Evolutionary conservation across 2,888 invertebrate species (phyloP), one percentile per base, ranked within the genome.

Genomic region (Platycheirus albimanus): DNA sequence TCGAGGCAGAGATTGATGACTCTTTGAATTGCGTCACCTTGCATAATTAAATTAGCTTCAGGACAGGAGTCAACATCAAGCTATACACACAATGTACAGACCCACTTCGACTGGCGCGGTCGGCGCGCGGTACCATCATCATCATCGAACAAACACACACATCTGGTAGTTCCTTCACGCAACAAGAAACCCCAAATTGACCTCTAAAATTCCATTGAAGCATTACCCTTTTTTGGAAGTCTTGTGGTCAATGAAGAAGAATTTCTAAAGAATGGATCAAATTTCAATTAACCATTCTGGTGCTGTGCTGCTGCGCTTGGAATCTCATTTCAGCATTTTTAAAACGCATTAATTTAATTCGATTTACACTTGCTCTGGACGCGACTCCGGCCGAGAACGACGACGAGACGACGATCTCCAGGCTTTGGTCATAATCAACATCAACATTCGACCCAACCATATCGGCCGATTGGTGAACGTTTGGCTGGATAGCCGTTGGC

Each of bases 281-380:
- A 83, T 78, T 83, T 83, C 81, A 83, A 83, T 83, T 77, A 83
- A 72, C 72, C 72, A 78, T 71, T 76, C 70, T 47, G 63, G 78
- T 52, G 58, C 52, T 72, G 47, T n/a, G n/a, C n/a, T 24, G 36
- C 13, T 38, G 64, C 56, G 19, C 51, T 36, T 11, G 64, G 51
- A 69, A 69, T 72, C 47, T 54, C 76, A 72, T 47, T 43, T 63
- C 47, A 38, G 67, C 71, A 72, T 72, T 63, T 61, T 66, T 70
- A 71, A 77, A 49, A 28, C 71, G 77, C 77, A 77, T 83, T 83
- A 77, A 67, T 83, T 83, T 83, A 83, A 77, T 83, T 83, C 77
- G 77, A 77, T 83, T 83, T 83, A 72, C 77, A 83, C 77, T 67
- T 58, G 47, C 33, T 45, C 28, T 19, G n/a, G n/a, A n/a, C n/a